These are phyloP conservation scores for Athrips mouffetella DNA, from an alignment of 2,888 invertebrate genomes.

Conservation along the genomic window DNA sequence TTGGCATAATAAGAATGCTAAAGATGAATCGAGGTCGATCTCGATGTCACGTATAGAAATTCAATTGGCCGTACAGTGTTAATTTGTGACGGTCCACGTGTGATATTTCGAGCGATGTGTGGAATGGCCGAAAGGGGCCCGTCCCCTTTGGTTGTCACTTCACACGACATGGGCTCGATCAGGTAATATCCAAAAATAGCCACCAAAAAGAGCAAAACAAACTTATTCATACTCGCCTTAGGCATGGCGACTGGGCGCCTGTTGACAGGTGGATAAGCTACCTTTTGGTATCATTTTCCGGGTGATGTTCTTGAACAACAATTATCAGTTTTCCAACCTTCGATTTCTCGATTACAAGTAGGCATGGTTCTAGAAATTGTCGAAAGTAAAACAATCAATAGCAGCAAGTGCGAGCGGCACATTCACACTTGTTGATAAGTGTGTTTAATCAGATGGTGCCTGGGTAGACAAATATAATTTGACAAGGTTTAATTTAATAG, in stretches of 20 bases:
- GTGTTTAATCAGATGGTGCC: not conserved
- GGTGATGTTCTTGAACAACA: too few species aligned
- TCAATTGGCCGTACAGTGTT: constrained; percentile 2
- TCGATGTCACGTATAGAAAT: constrained; percentile 7
- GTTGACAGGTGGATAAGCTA: not conserved
- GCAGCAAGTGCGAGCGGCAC: not conserved
- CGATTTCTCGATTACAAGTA: too few species aligned
- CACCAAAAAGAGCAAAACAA: not conserved
- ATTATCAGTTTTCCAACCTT: too few species aligned
- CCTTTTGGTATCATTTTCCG: not conserved
- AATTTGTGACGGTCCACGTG: not conserved
- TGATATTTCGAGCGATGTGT: not conserved
- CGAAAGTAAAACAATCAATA: not conserved
- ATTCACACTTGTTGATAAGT: not conserved
- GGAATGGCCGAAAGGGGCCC: not conserved
- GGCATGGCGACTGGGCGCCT: constrained; percentile 9
- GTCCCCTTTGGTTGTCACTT: not conserved
- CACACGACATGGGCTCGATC: not conserved
- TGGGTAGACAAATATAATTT: not conserved
- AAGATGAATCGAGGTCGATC: not conserved
- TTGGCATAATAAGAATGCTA: too few species aligned
- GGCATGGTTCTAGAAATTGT: too few species aligned
- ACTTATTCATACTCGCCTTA: not conserved
- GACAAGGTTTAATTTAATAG: too few species aligned
- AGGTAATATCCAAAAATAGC: not conserved